Conservation (phyloP, 2,797 vertebrate genomes). For the Mus spretus region DNA sequence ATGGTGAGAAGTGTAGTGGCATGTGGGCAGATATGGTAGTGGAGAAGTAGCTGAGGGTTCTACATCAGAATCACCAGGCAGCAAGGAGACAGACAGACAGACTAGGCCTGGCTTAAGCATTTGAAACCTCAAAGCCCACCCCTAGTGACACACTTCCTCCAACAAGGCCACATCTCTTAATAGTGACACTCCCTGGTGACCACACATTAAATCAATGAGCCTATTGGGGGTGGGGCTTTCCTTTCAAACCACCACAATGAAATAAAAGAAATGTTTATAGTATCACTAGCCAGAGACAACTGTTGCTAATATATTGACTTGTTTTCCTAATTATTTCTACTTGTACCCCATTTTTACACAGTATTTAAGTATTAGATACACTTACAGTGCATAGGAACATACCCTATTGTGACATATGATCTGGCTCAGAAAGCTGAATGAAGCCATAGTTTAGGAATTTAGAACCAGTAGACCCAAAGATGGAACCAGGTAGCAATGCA, state of each 20-base stretch:
- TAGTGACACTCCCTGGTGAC: background rate
- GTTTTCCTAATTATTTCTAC: conserved; percentile 24
- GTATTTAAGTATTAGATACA: background rate
- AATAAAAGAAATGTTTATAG: conserved; percentile 34
- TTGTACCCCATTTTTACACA: background rate
- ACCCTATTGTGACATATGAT: background rate
- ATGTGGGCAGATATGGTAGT: background rate
- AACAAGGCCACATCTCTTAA: background rate
- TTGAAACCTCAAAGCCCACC: background rate
- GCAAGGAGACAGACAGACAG: no score
- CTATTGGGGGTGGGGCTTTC: no score
- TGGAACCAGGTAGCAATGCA: background rate
- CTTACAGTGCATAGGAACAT: background rate
- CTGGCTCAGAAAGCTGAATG: background rate
- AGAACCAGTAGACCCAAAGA: background rate
- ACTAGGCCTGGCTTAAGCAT: background rate
- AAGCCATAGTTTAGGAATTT: background rate
- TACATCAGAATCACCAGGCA: background rate
- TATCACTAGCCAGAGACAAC: background rate
- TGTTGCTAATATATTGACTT: background rate
- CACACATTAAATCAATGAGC: background rate
- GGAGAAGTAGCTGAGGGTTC: background rate
- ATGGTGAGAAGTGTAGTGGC: background rate
- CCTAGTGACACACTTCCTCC: background rate
- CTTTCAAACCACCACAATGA: background rate